phyloP scores from a whole-genome alignment of 1,140 invertebrate species.

The Drosophila erecta region DNA sequence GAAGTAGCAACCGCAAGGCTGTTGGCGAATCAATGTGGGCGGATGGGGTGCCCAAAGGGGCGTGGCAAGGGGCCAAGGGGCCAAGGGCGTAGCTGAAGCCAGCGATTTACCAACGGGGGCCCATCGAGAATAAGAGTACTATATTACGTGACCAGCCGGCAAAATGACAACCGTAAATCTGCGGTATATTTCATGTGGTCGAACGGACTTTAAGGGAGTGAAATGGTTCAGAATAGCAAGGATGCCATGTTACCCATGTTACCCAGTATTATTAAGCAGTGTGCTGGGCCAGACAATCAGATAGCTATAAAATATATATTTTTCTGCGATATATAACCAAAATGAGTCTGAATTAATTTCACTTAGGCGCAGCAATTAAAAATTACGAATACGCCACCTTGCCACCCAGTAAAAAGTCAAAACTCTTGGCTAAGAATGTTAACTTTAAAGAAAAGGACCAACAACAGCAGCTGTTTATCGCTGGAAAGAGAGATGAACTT shows the following conservation, averaged over 20 bases:
- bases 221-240: neutral
- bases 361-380: too few species aligned
- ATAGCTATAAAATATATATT: neutral
- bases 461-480: slow-evolving; percentile 43
- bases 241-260: neutral
- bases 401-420: neutral
- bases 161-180: slow-evolving; percentile 80
- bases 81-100: slow-evolving; percentile 38
- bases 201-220: slow-evolving; percentile 16
- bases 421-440: slow-evolving; percentile 1
- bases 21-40: slow-evolving; percentile 14
- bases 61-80: slow-evolving; percentile 36
- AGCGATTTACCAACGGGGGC: slow-evolving; percentile 21
- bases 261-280: neutral
- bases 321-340: too few species aligned
- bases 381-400: slow-evolving; percentile 1
- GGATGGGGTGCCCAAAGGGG: slow-evolving; percentile 6
- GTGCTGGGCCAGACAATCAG: too few species aligned
- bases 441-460: neutral
- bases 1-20: slow-evolving; percentile 43
- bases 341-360: too few species aligned
- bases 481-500: slow-evolving; percentile 11
- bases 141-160: slow-evolving; percentile 71
- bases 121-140: slow-evolving; percentile 54
- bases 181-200: slow-evolving; percentile 75